Conservation (phyloP, 2,113 vertebrate species). For the Pandion haliaetus region DNA sequence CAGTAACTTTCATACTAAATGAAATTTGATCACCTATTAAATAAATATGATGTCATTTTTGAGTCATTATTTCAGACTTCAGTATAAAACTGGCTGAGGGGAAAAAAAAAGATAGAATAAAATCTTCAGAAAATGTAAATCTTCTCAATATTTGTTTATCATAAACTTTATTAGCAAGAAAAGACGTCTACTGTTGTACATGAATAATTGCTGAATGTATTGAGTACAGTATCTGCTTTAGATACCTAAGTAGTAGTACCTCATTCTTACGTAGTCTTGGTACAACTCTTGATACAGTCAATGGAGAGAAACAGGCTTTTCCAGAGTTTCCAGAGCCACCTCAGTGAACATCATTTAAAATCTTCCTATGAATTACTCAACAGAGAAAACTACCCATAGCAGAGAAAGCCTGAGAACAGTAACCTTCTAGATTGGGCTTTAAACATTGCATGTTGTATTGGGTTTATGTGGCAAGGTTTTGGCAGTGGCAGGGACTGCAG, state of each 20-base stretch:
- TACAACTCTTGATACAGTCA: not conserved
- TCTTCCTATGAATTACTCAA: not conserved
- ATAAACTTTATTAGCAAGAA: not conserved
- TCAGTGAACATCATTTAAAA: not conserved
- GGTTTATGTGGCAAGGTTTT: not conserved
- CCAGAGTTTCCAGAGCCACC: not conserved
- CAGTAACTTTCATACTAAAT: not conserved
- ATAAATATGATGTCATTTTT: not conserved
- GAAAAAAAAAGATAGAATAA: not conserved
- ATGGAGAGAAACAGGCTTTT: not conserved
- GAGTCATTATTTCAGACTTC: not conserved
- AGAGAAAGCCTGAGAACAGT: not conserved
- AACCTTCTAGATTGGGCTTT: not conserved
- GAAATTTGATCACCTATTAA: not conserved
- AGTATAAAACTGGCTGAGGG: fast-evolving
- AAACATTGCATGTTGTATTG: not conserved
- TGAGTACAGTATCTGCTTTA: not conserved
- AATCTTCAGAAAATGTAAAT: not conserved
- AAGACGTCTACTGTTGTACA: not conserved
- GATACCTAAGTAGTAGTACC: not conserved
- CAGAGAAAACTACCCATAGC: not conserved
- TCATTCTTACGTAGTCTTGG: not conserved
- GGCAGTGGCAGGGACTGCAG: too few relatives aligned
- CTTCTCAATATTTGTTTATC: not conserved
- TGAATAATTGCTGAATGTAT: not conserved